Conservation (phyloP, 1,140 invertebrate genomes). For the Meloidogyne hapla region DNA sequence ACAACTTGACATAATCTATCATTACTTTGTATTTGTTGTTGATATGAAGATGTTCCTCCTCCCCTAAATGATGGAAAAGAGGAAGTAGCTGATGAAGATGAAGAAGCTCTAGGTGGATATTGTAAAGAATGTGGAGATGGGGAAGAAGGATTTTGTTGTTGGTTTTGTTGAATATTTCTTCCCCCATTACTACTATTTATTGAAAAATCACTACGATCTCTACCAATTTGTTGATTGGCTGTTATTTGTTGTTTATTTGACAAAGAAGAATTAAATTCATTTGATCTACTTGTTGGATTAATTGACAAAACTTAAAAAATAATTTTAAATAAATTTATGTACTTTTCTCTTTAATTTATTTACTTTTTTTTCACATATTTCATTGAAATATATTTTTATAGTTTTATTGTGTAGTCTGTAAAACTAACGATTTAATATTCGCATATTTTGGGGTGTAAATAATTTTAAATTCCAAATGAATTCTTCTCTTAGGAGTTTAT, state of each 20-base stretch:
- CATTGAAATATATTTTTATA: too few species aligned
- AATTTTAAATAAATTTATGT: neutral
- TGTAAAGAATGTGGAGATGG: neutral
- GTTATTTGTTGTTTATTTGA: slow-evolving; percentile 1
- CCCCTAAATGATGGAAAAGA: neutral
- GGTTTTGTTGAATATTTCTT: neutral
- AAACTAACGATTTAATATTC: too few species aligned
- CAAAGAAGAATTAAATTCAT: neutral
- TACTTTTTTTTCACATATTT: too few species aligned
- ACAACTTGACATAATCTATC: slow-evolving; percentile 2
- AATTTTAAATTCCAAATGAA: too few species aligned
- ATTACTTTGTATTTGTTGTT: neutral
- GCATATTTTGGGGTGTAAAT: too few species aligned
- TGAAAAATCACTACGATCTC: neutral
- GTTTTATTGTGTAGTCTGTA: too few species aligned
- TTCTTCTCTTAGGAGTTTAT: too few species aligned
- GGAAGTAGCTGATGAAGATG: neutral
- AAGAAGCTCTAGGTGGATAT: slow-evolving; percentile 1
- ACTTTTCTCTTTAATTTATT: neutral
- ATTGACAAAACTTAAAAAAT: neutral
- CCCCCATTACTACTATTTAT: neutral
- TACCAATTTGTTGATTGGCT: neutral
- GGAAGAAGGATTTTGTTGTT: neutral
- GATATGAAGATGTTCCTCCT: neutral
- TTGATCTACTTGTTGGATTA: neutral